These are phyloP conservation scores for Agapornis canus DNA, from an alignment of 2,797 vertebrate species.

Conservation along the genomic window DNA sequence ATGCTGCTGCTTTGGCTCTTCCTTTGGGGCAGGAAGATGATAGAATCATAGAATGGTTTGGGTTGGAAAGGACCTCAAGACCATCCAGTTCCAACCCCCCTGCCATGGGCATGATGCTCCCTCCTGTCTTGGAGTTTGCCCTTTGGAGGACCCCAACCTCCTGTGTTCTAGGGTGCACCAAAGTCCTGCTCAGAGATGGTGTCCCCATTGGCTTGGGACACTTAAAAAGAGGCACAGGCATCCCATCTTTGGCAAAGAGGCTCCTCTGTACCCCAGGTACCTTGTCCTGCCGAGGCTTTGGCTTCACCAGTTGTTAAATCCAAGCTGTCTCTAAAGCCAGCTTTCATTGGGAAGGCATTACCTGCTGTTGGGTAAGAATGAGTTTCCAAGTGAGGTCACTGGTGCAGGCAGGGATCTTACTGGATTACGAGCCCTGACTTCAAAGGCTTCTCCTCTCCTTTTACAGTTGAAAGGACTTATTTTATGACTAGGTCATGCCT, in stretches of 20 bases:
- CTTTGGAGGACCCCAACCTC: neutral
- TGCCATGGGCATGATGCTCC: too few relatives aligned
- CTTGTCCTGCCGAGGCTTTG: neutral
- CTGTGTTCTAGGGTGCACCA: neutral
- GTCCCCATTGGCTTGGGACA: neutral
- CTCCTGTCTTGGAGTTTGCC: neutral
- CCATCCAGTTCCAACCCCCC: too few relatives aligned
- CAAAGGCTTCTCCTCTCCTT: conserved; percentile 47
- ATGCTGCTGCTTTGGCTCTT: neutral
- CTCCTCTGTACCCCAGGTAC: neutral
- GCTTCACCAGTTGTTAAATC: neutral
- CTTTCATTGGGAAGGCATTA: conserved; percentile 14
- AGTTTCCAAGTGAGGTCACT: conserved; percentile 49
- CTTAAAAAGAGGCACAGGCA: fast-evolving
- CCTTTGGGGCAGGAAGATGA: fast-evolving
- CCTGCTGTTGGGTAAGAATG: neutral
- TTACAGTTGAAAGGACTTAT: conserved; percentile 44
- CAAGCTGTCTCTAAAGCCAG: neutral
- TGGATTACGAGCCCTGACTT: conserved; percentile 42
- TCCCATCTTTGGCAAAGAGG: neutral
- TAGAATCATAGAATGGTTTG: too few relatives aligned
- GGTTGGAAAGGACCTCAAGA: too few relatives aligned
- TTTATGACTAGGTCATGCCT: conserved; percentile 55
- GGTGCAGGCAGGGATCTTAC: neutral
- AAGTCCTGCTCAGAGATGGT: neutral